phyloP scores from a whole-genome alignment of 2,113 vertebrate genomes.

The Cyanoliseus patagonus region DNA sequence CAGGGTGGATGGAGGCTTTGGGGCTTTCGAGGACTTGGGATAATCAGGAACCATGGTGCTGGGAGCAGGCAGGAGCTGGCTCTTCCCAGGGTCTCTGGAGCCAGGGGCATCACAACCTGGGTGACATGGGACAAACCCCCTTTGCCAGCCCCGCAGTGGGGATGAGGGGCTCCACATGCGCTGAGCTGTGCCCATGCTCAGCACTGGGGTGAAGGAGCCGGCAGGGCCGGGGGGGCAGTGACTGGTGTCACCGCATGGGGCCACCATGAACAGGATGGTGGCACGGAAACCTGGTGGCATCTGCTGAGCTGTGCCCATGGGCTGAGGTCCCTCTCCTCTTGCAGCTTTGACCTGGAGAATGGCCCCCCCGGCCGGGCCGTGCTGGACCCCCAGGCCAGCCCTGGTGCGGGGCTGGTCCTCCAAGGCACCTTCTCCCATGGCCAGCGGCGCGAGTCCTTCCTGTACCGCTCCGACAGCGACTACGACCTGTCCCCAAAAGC shows the following conservation, averaged over 20 bases:
- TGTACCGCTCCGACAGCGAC: slow-evolving; percentile 93
- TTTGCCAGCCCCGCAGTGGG: accelerated
- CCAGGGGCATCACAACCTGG: background rate
- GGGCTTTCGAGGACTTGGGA: background rate
- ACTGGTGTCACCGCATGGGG: background rate
- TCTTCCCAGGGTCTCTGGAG: background rate
- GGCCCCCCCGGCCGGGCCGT: slow-evolving; percentile 78
- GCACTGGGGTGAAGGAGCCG: background rate
- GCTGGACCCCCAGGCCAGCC: slow-evolving; percentile 82
- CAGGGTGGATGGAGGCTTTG: background rate
- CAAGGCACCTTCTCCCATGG: slow-evolving; percentile 84
- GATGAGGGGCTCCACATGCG: accelerated
- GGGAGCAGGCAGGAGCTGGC: background rate
- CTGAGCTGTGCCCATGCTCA: background rate
- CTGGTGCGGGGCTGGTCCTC: slow-evolving; percentile 79
- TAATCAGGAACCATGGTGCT: accelerated
- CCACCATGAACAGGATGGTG: background rate
- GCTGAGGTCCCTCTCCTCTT: background rate
- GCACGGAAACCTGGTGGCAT: accelerated
- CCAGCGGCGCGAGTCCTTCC: slow-evolving; percentile 91
- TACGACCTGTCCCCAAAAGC: slow-evolving; percentile 89
- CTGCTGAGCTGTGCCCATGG: accelerated
- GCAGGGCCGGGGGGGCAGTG: background rate
- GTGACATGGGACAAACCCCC: background rate
- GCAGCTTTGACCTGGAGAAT: slow-evolving; percentile 93